phyloP scores from a whole-genome alignment of 92 coral and sea anemone species.

The Phenganax subtilis region DNA sequence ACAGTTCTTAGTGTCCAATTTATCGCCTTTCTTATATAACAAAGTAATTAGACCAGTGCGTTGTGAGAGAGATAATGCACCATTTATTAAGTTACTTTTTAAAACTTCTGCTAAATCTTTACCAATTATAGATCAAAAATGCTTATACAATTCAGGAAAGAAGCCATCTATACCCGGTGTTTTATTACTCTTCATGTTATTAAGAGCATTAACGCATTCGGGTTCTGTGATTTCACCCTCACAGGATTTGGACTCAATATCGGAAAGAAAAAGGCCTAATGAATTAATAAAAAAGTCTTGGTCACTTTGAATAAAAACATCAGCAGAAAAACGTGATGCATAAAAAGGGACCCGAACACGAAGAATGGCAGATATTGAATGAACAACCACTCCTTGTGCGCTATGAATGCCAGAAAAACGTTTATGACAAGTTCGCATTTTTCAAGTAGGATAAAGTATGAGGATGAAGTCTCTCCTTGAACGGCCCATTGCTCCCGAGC shows the following conservation, averaged over 20 bases:
- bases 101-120: constrained; percentile 41
- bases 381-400: neutral
- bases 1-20: constrained; percentile 45
- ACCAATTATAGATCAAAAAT: constrained; percentile 47
- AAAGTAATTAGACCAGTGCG: constrained; percentile 41
- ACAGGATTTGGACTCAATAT: neutral
- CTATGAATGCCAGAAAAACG: neutral
- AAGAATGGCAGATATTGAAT: neutral
- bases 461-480: neutral
- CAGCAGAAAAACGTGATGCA: neutral
- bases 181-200: constrained; percentile 39
- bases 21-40: constrained; percentile 46
- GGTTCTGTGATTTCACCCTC: constrained; percentile 40
- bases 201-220: constrained; percentile 40
- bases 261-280: neutral
- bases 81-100: constrained; percentile 8
- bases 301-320: neutral
- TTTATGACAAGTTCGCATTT: neutral
- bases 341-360: constrained; percentile 18
- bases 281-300: neutral
- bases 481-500: constrained; percentile 1
- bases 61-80: constrained; percentile 34
- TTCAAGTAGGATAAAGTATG: neutral
- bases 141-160: constrained; percentile 48
- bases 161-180: constrained; percentile 57